Conservation (phyloP, 2,113 vertebrate genomes). For the Paramormyrops kingsleyae region DNA sequence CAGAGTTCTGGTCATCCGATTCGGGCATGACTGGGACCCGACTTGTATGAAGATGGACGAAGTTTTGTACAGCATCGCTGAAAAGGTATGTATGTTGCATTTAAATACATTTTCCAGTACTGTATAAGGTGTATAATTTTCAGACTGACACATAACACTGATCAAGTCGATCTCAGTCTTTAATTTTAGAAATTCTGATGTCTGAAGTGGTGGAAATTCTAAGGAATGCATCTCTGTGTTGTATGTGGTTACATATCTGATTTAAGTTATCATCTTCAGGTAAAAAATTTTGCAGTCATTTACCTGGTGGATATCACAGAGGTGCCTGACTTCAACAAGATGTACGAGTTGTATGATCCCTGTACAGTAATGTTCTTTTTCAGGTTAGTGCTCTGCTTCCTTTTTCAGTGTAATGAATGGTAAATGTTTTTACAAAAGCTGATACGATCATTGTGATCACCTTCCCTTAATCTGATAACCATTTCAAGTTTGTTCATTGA, state of each 20-base stretch:
- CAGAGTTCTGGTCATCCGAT: conserved; percentile 87
- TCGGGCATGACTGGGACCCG: conserved; percentile 97
- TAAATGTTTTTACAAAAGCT: neutral
- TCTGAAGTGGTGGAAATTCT: neutral
- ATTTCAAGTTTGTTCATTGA: neutral
- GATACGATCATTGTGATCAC: neutral
- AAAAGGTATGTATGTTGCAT: conserved; percentile 68
- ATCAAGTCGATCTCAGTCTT: neutral
- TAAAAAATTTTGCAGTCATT: conserved; percentile 98
- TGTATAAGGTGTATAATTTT: neutral
- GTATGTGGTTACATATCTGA: neutral
- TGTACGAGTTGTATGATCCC: conserved; percentile 96
- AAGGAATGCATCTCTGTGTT: neutral
- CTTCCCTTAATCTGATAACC: neutral
- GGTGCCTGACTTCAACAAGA: conserved; percentile 98
- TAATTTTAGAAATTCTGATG: neutral
- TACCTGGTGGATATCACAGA: conserved; percentile 98
- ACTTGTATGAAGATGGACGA: conserved; percentile 99
- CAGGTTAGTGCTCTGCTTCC: conserved; percentile 64
- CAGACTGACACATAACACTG: neutral
- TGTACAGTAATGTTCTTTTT: conserved; percentile 99
- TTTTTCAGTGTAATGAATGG: neutral
- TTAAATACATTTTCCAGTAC: neutral
- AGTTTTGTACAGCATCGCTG: conserved; percentile 91
- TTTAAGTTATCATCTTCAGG: conserved; percentile 56